Evolutionary conservation across 2,797 vertebrate genomes (phyloP).

Genomic region (Pangasius larnaudii): DNA sequence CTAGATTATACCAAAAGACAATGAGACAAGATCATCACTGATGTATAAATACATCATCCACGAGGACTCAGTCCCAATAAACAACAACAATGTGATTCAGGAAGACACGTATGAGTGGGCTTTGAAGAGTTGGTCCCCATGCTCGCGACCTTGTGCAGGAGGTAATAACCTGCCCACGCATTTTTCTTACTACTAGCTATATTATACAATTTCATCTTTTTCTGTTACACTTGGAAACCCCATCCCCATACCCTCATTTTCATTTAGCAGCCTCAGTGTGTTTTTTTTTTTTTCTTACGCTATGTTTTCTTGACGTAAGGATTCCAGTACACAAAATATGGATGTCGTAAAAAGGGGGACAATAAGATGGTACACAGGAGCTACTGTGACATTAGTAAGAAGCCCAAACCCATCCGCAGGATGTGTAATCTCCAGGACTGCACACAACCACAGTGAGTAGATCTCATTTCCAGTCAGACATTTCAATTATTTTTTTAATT

Average conservation of each 20-base stretch:
- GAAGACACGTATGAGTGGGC: constrained; percentile 96
- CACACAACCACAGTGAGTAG: constrained; percentile 89
- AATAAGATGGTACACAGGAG: constrained; percentile 92
- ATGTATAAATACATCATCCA: constrained; percentile 97
- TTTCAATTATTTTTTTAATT: no score
- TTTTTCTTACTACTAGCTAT: not conserved
- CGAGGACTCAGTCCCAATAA: constrained; percentile 92
- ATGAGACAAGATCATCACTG: constrained; percentile 89
- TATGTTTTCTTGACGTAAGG: constrained; percentile 70
- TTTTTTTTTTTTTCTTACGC: no score
- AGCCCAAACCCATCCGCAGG: constrained; percentile 93
- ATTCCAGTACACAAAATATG: constrained; percentile 94
- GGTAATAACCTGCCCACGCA: constrained; percentile 70
- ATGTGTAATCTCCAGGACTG: constrained; percentile 97
- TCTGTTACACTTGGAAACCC: not conserved
- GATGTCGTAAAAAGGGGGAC: constrained; percentile 92
- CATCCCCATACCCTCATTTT: not conserved
- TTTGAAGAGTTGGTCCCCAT: constrained; percentile 95
- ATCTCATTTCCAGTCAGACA: not conserved
- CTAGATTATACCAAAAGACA: constrained; percentile 93
- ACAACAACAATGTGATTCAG: constrained; percentile 95
- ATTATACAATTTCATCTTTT: not conserved
- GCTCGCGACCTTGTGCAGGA: constrained; percentile 91
- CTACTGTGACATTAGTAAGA: constrained; percentile 91
- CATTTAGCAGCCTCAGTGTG: not conserved